These are phyloP conservation scores for Phodopus roborovskii DNA, from an alignment of 2,113 vertebrate species.

Conservation along the genomic window DNA sequence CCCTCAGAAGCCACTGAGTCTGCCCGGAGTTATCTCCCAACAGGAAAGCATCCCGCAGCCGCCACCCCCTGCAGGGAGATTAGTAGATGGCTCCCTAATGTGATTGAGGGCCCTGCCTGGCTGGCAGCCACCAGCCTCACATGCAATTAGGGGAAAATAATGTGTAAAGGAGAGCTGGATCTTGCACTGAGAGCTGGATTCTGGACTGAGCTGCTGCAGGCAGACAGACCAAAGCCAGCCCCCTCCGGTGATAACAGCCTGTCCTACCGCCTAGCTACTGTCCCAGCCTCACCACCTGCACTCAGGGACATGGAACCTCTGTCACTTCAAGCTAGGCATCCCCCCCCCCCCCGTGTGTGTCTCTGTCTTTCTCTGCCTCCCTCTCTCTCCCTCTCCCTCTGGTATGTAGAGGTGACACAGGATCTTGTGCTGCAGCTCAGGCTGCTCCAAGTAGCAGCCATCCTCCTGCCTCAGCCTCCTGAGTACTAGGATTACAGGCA, in stretches of 20 bases:
- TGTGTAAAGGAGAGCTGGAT: constrained; percentile 43
- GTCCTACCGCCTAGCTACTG: not conserved
- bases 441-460: not conserved
- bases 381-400: not conserved
- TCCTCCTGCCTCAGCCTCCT: not conserved
- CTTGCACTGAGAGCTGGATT: not conserved
- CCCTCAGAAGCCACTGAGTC: not conserved
- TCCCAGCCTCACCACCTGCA: not conserved
- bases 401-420: not conserved
- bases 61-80: constrained; percentile 4
- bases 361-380: not conserved
- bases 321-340: not conserved
- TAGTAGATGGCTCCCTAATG: constrained; percentile 64
- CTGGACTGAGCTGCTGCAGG: not conserved
- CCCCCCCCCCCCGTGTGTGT: no score
- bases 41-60: constrained; percentile 40
- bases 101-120: constrained; percentile 53
- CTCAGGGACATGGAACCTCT: not conserved
- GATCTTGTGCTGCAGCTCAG: not conserved
- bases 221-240: rapidly evolving
- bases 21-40: constrained; percentile 1
- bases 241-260: not conserved
- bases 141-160: constrained; percentile 64
- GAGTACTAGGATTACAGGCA: not conserved
- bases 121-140: constrained; percentile 65